A percentile compares a stretch with the other conserved stretches of the same genome.
These are phyloP conservation scores for Andricus grossulariae DNA, from an alignment of 1,140 invertebrate genomes.

Conservation along the genomic window DNA sequence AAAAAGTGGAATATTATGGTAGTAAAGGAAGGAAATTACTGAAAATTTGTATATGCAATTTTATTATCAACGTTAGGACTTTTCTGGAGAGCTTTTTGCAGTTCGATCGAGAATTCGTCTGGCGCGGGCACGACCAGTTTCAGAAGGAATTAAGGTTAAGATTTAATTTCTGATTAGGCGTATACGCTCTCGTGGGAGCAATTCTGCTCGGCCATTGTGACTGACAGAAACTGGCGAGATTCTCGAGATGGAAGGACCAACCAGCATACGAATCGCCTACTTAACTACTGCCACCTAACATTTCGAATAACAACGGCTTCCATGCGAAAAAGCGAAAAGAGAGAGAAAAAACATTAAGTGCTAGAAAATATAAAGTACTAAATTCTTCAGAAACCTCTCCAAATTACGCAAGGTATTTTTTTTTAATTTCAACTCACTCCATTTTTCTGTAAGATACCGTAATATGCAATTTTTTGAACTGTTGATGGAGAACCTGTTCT, in stretches of 20 bases:
- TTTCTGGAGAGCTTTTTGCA: slow-evolving; percentile 4
- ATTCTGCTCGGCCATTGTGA: slow-evolving; percentile 72
- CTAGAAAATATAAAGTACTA: no score
- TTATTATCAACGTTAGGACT: no score
- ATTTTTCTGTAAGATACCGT: no score
- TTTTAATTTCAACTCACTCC: no score
- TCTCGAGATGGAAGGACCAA: slow-evolving; percentile 72
- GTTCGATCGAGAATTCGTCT: slow-evolving; percentile 57
- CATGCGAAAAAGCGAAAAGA: neutral
- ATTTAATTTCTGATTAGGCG: slow-evolving; percentile 75
- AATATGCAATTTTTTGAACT: no score
- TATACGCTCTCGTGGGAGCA: slow-evolving; percentile 61
- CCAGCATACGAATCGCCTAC: slow-evolving; percentile 73
- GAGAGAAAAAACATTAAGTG: neutral
- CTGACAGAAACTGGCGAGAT: slow-evolving; percentile 72
- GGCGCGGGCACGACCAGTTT: slow-evolving; percentile 50
- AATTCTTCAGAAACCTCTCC: no score
- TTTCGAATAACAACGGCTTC: slow-evolving; percentile 63
- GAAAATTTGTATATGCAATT: no score
- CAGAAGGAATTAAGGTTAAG: slow-evolving; percentile 70
- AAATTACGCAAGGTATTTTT: no score
- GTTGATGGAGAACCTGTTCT: no score
- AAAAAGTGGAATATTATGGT: no score
- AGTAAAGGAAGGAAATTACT: no score
- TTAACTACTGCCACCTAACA: slow-evolving; percentile 64